phyloP scores from a whole-genome alignment of 2,888 invertebrate species.

The Yponomeuta malinellus region DNA sequence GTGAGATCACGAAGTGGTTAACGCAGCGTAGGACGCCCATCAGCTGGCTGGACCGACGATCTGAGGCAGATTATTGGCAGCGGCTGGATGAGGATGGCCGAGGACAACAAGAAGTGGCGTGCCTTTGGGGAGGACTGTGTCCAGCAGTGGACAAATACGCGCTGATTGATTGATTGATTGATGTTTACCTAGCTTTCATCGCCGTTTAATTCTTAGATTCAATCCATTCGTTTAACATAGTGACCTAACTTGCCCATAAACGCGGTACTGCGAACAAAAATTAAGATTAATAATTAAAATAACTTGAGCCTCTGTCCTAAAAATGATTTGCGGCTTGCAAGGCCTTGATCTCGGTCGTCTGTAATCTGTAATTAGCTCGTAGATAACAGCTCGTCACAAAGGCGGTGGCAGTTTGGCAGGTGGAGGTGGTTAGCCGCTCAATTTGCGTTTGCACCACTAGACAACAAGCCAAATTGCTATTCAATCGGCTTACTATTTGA shows the following conservation, averaged over 20 bases:
- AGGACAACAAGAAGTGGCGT: no score
- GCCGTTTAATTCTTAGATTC: no score
- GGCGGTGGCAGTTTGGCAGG: slow-evolving; percentile 6
- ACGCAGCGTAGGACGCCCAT: no score
- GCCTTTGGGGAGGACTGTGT: no score
- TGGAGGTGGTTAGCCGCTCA: not conserved
- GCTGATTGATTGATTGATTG: no score
- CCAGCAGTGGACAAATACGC: no score
- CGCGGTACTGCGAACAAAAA: not conserved
- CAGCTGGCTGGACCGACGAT: no score
- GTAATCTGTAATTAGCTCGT: slow-evolving; percentile 9
- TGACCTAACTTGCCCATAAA: not conserved
- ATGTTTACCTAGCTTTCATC: no score
- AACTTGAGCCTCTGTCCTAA: not conserved
- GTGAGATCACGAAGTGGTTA: no score
- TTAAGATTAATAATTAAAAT: not conserved
- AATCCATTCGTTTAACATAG: no score
- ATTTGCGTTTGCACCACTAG: not conserved
- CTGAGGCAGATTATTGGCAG: no score
- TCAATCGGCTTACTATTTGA: slow-evolving; percentile 1
- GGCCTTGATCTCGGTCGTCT: slow-evolving; percentile 6
- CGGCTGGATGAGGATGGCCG: no score
- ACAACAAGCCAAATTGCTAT: slow-evolving; percentile 1
- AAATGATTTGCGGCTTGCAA: not conserved
- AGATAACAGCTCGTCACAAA: not conserved